Evolutionary conservation across 2,888 invertebrate species (phyloP).

Genomic region (Lottia scabra): DNA sequence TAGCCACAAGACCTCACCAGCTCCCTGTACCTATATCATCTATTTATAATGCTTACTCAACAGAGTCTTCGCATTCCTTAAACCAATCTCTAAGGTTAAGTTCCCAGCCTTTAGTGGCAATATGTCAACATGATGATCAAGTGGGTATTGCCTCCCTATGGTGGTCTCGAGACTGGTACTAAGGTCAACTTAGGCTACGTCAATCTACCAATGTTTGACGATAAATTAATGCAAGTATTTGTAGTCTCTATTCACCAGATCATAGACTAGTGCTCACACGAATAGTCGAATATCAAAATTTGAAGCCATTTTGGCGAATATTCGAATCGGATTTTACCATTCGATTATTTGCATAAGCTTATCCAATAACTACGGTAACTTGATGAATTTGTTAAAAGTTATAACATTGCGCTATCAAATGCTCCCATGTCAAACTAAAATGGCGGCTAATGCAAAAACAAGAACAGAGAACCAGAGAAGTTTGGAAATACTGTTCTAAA

Average conservation of each 20-base stretch:
- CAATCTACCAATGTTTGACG: slow-evolving; percentile 10
- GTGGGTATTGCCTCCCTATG: background rate
- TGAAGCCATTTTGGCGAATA: too few species aligned
- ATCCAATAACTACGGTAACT: too few species aligned
- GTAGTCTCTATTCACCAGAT: background rate
- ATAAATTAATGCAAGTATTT: slow-evolving; percentile 9
- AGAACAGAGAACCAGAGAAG: too few species aligned
- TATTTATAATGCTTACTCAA: background rate
- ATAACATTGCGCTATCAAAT: too few species aligned
- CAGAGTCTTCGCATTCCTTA: background rate
- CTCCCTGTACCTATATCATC: background rate
- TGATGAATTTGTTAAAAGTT: too few species aligned
- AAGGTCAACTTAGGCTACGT: slow-evolving; percentile 6
- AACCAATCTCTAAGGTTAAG: slow-evolving; percentile 4
- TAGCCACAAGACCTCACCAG: slow-evolving; percentile 2
- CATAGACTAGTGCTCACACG: too few species aligned
- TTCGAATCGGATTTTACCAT: too few species aligned
- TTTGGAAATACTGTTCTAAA: too few species aligned
- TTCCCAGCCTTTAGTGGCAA: background rate
- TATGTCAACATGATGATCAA: background rate
- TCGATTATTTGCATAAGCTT: too few species aligned
- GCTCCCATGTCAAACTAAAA: too few species aligned
- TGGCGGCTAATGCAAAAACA: too few species aligned
- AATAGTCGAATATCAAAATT: too few species aligned
- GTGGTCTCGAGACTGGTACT: slow-evolving; percentile 10